Percentiles rank a stretch among this genome's conserved stretches.
phyloP scores from a whole-genome alignment of 2,113 vertebrate species.

The Ariopsis seemanni region DNA sequence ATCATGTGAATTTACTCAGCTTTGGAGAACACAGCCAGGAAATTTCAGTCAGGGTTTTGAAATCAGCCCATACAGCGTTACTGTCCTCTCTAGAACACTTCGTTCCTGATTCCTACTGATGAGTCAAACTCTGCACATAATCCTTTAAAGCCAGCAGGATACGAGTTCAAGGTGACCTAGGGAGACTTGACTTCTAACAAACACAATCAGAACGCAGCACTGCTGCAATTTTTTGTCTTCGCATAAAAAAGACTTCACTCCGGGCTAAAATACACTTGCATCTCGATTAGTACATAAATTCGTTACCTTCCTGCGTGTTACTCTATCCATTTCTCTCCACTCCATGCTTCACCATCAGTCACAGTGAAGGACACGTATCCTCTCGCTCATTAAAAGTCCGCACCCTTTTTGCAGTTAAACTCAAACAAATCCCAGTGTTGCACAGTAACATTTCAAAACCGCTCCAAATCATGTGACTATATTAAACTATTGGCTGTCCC shows the following conservation, averaged over 20 bases:
- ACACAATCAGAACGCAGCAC: neutral
- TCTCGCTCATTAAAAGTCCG: neutral
- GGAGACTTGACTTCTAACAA: constrained; percentile 12
- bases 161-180: neutral
- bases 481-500: neutral
- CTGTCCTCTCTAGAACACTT: neutral
- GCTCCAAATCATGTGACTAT: neutral
- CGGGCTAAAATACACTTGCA: neutral
- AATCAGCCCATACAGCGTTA: neutral
- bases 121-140: constrained; percentile 21
- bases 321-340: neutral
- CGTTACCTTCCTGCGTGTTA: neutral
- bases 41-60: neutral
- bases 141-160: neutral
- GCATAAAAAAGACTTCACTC: neutral
- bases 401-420: neutral
- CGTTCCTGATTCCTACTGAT: constrained; percentile 1
- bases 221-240: neutral
- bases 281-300: neutral
- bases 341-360: neutral
- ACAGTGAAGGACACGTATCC: neutral
- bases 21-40: neutral
- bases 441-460: neutral
- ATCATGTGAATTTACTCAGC: neutral
- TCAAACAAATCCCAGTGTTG: neutral